phyloP scores from a whole-genome alignment of 2,888 invertebrate species.

The Polyommatus iphigenia region DNA sequence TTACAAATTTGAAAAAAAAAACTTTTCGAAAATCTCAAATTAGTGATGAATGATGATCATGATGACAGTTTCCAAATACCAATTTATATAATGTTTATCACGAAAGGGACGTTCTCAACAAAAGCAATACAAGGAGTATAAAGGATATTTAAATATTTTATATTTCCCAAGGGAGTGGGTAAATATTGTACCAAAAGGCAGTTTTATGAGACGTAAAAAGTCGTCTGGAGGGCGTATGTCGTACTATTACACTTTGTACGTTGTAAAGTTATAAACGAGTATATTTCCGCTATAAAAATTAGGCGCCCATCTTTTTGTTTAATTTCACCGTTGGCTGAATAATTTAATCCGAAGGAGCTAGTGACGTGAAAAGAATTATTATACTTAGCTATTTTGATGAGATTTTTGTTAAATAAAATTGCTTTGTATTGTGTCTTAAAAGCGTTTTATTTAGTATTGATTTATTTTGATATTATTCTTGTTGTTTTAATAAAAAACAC shows the following conservation, averaged over 20 bases:
- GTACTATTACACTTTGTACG: background rate
- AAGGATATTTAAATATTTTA: slow-evolving; percentile 21
- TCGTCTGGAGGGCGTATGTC: slow-evolving; percentile 7
- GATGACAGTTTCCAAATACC: background rate
- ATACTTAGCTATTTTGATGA: too few species aligned
- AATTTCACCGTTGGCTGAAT: background rate
- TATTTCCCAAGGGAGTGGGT: slow-evolving; percentile 3
- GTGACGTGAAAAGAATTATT: too few species aligned
- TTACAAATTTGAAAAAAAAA: too few species aligned
- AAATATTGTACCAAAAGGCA: slow-evolving; percentile 14
- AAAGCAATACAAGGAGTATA: background rate
- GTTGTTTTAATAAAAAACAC: too few species aligned
- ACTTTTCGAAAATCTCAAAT: too few species aligned
- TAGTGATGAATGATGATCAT: background rate
- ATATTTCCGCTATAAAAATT: background rate
- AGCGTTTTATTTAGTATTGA: too few species aligned
- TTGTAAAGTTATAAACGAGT: slow-evolving; percentile 1
- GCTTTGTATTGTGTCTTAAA: too few species aligned
- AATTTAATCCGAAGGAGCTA: background rate
- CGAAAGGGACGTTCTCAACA: background rate
- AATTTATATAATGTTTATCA: slow-evolving; percentile 8
- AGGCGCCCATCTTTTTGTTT: background rate
- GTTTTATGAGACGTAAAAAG: slow-evolving; percentile 19
- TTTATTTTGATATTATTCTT: too few species aligned
- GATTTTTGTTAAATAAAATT: too few species aligned